Base-by-base conservation (phyloP, 2,797 vertebrate species). In the Sebastes baramenuke region DNA sequence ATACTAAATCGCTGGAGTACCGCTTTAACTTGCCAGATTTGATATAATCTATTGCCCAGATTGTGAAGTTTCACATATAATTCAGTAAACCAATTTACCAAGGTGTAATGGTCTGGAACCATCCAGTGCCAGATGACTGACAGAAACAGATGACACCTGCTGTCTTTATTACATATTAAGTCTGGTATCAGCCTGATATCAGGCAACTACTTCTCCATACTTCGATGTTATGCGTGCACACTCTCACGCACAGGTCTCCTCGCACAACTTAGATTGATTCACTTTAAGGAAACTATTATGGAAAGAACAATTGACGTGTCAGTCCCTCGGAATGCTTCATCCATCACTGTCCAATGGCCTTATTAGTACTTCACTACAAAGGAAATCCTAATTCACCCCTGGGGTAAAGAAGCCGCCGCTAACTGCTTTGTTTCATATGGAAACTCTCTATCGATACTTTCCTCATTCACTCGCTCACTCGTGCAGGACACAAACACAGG, bases 271-370 rank as follows among this genome's bases (percentile, higher is more conserved):
- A 78, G 86, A 93, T 92, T 94, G 92, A 95, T 93, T 92, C 88
- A 93, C 90, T 93, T 93, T 85, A 91, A 93, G 88, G 90, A 94
- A 93, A 93, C 93, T 91, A 94, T 94, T 95, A 94, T 94, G 83
- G 92, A 90, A 94, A 95, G 93, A 95, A 94, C 94, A 95, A 95
- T 93, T 93, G 94, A 92, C 61, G 70, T 93, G 93, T 94, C 94
- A 92, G 89, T 93, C 92, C 81, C 90, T 24, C 87, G 87, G 89
- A 93, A 88, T 25, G 82, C 69, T 70, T 89, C 92, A 95, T 96
- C 93, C 90, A 94, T 96, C 95, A 94, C 79, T 92, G 94, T 95
- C 93, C 81, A 18, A 18, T 56, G 81, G 80, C 72, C 92, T 94
- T 94, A 93, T 95, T 94, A 95, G 92, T 82, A 78, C 84, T 87